phyloP scores from a whole-genome alignment of 1,140 invertebrate genomes.

The Ips nitidus region DNA sequence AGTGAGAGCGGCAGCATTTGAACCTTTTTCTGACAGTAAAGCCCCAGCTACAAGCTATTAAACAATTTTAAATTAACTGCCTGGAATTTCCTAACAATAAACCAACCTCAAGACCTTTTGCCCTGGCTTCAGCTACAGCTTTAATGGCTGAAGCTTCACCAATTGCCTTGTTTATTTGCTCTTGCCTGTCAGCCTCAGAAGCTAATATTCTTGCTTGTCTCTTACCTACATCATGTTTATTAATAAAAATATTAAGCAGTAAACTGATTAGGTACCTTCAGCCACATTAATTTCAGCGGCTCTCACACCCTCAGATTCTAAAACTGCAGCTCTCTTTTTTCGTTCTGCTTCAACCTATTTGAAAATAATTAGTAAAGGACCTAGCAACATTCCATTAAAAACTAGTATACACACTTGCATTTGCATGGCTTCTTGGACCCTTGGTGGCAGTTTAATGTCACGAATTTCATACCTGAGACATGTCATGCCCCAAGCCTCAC shows the following conservation, averaged over 20 bases:
- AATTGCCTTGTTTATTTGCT: slow-evolving; percentile 83
- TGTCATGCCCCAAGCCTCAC: slow-evolving; percentile 96
- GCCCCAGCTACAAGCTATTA: slow-evolving; percentile 69
- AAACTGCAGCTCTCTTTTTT: slow-evolving; percentile 92
- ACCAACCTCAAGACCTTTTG: slow-evolving; percentile 69
- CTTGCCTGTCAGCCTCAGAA: slow-evolving; percentile 85
- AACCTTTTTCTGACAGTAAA: slow-evolving; percentile 62
- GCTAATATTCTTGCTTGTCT: slow-evolving; percentile 87
- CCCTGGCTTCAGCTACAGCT: slow-evolving; percentile 80
- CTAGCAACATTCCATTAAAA: background rate
- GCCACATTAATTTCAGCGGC: slow-evolving; percentile 98
- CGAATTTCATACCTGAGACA: slow-evolving; percentile 98
- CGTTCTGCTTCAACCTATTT: slow-evolving; percentile 85
- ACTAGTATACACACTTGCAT: slow-evolving; percentile 79
- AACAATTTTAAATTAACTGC: background rate
- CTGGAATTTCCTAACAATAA: background rate
- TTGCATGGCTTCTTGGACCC: slow-evolving; percentile 99
- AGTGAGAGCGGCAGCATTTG: slow-evolving; percentile 86
- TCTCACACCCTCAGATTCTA: slow-evolving; percentile 94
- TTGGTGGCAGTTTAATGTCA: slow-evolving; percentile 87
- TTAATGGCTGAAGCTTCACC: slow-evolving; percentile 88
- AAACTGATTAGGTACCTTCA: slow-evolving; percentile 59
- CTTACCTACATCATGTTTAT: slow-evolving; percentile 54
- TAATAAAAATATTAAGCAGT: slow-evolving; percentile 49
- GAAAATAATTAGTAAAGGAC: slow-evolving; percentile 1